Conservation (phyloP, 1,140 invertebrate species). For the Gonioctena quinquepunctata region DNA sequence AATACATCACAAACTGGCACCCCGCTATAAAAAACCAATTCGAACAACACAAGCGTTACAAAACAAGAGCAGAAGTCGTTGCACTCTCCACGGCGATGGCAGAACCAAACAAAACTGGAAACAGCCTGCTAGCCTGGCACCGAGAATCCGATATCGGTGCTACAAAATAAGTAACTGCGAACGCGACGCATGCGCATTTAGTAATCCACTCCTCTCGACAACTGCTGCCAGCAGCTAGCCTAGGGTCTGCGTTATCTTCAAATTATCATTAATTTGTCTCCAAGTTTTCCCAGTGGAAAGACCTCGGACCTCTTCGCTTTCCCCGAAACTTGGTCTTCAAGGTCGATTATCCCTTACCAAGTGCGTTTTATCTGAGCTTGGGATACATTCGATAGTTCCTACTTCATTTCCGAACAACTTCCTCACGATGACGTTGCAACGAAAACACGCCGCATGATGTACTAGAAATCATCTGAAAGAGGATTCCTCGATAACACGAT, state of each 20-base stretch:
- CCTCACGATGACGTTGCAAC: background rate
- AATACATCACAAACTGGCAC: background rate
- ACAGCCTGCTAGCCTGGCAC: background rate
- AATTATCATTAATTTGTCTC: background rate
- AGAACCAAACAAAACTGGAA: background rate
- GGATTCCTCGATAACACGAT: background rate
- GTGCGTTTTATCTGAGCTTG: too few species aligned
- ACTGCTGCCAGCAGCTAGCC: background rate
- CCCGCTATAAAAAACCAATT: too few species aligned
- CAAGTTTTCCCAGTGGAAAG: background rate
- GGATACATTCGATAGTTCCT: too few species aligned
- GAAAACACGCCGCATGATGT: too few species aligned
- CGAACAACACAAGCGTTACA: too few species aligned
- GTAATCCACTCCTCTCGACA: too few species aligned
- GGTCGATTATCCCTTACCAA: background rate
- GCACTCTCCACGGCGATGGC: background rate
- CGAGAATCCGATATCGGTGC: background rate
- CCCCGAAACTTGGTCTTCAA: background rate
- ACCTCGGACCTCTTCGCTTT: background rate
- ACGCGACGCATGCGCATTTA: background rate
- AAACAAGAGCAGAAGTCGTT: too few species aligned
- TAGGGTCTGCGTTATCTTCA: background rate
- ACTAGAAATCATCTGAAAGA: background rate
- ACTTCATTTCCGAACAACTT: too few species aligned
- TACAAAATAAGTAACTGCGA: too few species aligned